These are phyloP conservation scores for Selenia dentaria DNA, from an alignment of 2,888 invertebrate species.

Conservation along the genomic window DNA sequence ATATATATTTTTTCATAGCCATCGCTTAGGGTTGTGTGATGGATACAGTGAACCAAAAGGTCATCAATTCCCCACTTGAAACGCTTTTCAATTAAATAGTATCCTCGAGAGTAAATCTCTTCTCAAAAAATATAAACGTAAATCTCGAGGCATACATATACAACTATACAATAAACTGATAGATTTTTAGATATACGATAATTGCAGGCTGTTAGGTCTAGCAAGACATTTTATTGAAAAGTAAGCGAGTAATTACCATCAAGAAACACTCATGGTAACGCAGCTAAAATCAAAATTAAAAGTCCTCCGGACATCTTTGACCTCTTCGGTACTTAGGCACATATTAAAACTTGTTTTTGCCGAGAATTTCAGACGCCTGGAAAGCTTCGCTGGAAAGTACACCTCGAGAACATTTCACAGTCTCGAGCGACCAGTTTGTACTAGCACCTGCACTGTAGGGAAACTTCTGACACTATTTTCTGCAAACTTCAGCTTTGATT, in stretches of 20 bases:
- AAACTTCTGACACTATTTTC: slow-evolving; percentile 71
- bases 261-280: background rate
- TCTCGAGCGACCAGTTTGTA: slow-evolving; percentile 46
- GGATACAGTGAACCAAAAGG: no score
- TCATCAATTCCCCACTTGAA: no score
- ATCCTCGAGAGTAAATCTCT: no score
- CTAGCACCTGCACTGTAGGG: slow-evolving; percentile 44
- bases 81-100: no score
- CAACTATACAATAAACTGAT: no score
- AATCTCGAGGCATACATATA: no score
- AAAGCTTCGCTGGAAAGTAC: no score
- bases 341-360: slow-evolving; percentile 24
- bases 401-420: slow-evolving; percentile 45
- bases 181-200: no score
- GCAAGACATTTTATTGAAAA: background rate
- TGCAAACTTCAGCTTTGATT: slow-evolving; percentile 69
- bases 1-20: no score
- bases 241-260: background rate
- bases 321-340: slow-evolving; percentile 6
- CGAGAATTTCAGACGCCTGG: slow-evolving; percentile 24
- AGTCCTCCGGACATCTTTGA: slow-evolving; percentile 5
- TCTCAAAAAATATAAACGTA: no score
- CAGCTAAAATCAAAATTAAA: slow-evolving; percentile 5
- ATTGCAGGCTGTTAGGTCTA: background rate
- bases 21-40: no score